Base-by-base conservation (phyloP, 2,113 vertebrate species). In the Pagrus major region DNA sequence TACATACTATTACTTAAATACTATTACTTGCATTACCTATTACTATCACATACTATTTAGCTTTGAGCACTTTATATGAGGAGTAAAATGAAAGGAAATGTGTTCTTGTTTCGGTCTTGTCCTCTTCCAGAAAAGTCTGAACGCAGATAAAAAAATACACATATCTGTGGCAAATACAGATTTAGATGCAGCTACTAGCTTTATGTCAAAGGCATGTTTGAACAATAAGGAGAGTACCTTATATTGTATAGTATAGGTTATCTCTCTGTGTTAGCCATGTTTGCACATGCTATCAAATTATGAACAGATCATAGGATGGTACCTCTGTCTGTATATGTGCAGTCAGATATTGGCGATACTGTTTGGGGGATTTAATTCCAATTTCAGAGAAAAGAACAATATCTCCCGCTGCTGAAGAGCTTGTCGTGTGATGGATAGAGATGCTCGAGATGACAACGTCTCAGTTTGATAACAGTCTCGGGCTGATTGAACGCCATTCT, bases 381-480 rank as follows among this genome's bases (percentile, higher is more conserved):
- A 31, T 84, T 78, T 81, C 60, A 68, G 46, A 56, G 35, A 61
- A 54, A 69, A 81, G 52, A 82, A 64, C 49, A 69, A 82, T 59
- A 65, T 72, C 44, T 58, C 44, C 31, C 31, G 2, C 21, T 7
- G 44, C 77, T 60, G 84, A 86, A 81, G 83, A 82, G 81, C 61
- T 54, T 39, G 29, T 69, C 37, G 58, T 29, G 71, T 87, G 86
- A 91, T 83, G 74, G 77, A 83, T 88, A 59, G 63, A 86, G 86
- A 90, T 60, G 78, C 71, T 86, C 2, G 1, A 61, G 61, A 29
- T 77, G 80, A 89, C 81, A 87, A 71, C 67, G 68, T 70, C 77
- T 51, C 31, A 7, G 25, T 54, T 80, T 88, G 83, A 89, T 88
- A 41, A 47, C 37, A 56, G 54, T 65, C 46, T 23, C 27, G 59